These are phyloP conservation scores for Ectropis crepuscularia DNA, from an alignment of 2,888 invertebrate genomes.

Conservation along the genomic window DNA sequence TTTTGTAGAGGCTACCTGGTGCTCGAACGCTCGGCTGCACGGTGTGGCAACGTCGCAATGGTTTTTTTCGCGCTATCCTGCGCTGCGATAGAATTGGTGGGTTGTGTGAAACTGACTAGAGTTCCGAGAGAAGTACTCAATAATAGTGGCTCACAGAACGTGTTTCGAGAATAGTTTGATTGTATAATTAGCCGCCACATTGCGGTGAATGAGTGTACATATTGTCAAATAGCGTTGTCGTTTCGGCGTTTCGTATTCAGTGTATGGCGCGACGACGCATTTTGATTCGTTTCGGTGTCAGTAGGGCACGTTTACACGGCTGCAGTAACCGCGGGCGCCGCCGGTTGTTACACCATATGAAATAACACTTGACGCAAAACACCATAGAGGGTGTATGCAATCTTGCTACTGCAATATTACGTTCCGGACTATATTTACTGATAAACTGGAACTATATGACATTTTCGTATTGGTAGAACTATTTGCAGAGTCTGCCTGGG, in stretches of 20 bases:
- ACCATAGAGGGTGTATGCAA: background rate
- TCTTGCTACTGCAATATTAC: background rate
- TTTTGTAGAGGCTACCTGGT: constrained; percentile 77
- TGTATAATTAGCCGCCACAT: constrained; percentile 60
- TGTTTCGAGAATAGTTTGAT: constrained; percentile 63
- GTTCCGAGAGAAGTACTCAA: constrained; percentile 60
- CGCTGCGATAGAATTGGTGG: constrained; percentile 56
- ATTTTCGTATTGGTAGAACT: no score
- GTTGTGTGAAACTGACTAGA: constrained; percentile 61
- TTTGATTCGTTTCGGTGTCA: constrained; percentile 76
- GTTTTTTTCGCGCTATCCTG: constrained; percentile 77
- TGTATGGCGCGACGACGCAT: constrained; percentile 57
- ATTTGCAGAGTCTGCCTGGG: no score
- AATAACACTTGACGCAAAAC: constrained; percentile 48
- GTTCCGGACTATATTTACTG: background rate
- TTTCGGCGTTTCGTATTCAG: constrained; percentile 65
- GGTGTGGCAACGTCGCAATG: constrained; percentile 81
- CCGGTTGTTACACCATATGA: constrained; percentile 57
- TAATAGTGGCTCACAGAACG: constrained; percentile 58
- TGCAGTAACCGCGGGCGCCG: constrained; percentile 45
- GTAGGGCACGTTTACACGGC: constrained; percentile 69
- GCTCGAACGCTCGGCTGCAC: constrained; percentile 76
- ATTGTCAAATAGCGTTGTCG: constrained; percentile 55
- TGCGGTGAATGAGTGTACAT: constrained; percentile 56
- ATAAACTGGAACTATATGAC: background rate